phyloP scores from a whole-genome alignment of 2,888 invertebrate species.

The Neelides folsomi region DNA sequence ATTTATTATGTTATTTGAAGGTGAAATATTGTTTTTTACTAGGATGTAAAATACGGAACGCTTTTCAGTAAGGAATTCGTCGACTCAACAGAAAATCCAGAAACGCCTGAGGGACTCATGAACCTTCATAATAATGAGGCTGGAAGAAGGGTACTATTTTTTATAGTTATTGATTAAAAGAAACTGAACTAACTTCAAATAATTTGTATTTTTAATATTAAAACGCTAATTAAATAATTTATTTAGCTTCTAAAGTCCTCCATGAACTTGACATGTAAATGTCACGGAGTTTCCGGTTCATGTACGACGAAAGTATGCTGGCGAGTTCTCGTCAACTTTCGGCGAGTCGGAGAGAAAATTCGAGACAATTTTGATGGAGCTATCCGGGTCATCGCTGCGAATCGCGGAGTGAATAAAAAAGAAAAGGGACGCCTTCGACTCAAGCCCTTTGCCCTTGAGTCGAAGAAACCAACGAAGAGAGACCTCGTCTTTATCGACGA shows the following conservation, averaged over 20 bases:
- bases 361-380: constrained; percentile 75
- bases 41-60: constrained; percentile 72
- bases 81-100: constrained; percentile 62
- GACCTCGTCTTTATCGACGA: constrained; percentile 80
- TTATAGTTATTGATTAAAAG: no score
- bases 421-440: constrained; percentile 37
- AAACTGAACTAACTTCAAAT: no score
- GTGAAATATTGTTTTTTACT: constrained; percentile 32
- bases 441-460: constrained; percentile 57
- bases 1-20: no score
- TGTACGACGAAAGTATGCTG: constrained; percentile 83
- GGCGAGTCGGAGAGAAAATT: constrained; percentile 61
- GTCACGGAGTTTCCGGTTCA: constrained; percentile 84
- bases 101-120: constrained; percentile 63
- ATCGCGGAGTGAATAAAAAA: constrained; percentile 37
- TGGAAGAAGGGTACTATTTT: constrained; percentile 59
- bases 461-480: constrained; percentile 77
- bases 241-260: constrained; percentile 45
- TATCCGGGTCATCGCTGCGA: constrained; percentile 61
- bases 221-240: no score
- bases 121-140: constrained; percentile 87
- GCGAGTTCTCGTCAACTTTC: constrained; percentile 65
- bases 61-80: constrained; percentile 74
- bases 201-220: no score
- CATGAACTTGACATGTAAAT: constrained; percentile 81